Conservation (phyloP, 2,797 vertebrate species). For the Uromys caudimaculatus region DNA sequence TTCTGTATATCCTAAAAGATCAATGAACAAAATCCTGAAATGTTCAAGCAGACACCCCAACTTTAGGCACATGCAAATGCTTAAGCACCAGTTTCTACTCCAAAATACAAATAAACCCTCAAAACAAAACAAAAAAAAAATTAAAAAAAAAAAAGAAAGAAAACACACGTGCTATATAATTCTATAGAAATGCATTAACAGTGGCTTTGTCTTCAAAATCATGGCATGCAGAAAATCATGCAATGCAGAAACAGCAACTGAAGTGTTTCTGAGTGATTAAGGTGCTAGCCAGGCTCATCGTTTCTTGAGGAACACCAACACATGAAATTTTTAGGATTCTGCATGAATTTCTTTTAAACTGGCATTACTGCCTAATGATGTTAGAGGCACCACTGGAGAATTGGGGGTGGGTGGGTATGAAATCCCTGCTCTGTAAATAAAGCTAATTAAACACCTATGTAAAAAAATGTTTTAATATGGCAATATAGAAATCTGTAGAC, state of each 20-base stretch:
- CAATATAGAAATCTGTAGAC: background rate
- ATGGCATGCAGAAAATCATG: conserved; percentile 99
- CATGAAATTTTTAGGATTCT: conserved; percentile 92
- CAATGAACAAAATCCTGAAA: conserved; percentile 94
- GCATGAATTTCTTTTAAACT: conserved; percentile 94
- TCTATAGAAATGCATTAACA: conserved; percentile 99
- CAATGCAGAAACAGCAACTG: conserved; percentile 98
- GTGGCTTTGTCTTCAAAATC: conserved; percentile 99
- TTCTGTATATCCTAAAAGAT: background rate
- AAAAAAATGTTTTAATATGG: conserved; percentile 81
- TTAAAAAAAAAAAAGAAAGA: conserved; percentile 88
- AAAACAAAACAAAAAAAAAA: background rate
- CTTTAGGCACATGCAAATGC: conserved; percentile 98
- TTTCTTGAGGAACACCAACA: conserved; percentile 90
- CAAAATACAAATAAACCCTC: conserved; percentile 97
- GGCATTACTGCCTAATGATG: conserved; percentile 90
- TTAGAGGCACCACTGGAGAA: conserved; percentile 91
- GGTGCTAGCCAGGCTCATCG: conserved; percentile 87
- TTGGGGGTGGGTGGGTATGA: conserved; percentile 82
- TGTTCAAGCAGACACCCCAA: conserved; percentile 98
- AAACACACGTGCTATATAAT: conserved; percentile 99
- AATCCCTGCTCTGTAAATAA: conserved; percentile 94
- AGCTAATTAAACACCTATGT: conserved; percentile 96
- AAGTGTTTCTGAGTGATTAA: conserved; percentile 98
- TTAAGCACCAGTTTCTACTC: conserved; percentile 95